phyloP scores from a whole-genome alignment of 2,888 invertebrate genomes.

The Rhagium mordax region DNA sequence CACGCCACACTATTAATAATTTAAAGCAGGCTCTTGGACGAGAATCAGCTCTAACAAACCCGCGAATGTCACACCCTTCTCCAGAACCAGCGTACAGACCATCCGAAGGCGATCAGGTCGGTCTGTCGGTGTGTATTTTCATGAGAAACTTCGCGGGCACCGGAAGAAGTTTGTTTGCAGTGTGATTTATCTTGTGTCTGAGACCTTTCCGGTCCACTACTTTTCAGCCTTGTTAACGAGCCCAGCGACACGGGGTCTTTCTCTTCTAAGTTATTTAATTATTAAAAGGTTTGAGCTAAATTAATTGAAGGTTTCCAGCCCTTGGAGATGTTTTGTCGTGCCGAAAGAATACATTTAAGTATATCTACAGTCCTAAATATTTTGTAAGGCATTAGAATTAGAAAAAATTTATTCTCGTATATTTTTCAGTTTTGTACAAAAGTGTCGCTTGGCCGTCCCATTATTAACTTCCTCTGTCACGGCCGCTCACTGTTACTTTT shows the following conservation, averaged over 20 bases:
- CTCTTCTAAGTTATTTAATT: constrained; percentile 48
- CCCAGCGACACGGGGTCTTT: constrained; percentile 44
- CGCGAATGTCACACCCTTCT: background rate
- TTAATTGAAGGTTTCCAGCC: background rate
- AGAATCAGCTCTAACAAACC: background rate
- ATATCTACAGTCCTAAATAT: no score
- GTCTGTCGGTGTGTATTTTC: constrained; percentile 29
- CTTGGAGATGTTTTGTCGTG: no score
- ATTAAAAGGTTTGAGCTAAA: constrained; percentile 33
- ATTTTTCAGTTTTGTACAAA: no score
- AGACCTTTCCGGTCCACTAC: constrained; percentile 43
- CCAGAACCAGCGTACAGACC: background rate
- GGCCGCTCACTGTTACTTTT: no score
- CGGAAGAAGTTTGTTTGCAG: constrained; percentile 52
- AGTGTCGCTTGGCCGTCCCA: no score
- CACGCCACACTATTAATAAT: no score
- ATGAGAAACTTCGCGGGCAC: constrained; percentile 32
- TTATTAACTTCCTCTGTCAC: background rate
- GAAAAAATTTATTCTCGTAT: no score
- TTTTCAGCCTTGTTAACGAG: constrained; percentile 47
- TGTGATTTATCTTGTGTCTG: constrained; percentile 53
- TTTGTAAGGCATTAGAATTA: no score
- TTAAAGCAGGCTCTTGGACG: background rate
- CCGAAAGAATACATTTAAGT: no score
- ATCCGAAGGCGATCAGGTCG: background rate